Conservation (phyloP, 2,888 invertebrate species). For the Sesamia inferens region DNA sequence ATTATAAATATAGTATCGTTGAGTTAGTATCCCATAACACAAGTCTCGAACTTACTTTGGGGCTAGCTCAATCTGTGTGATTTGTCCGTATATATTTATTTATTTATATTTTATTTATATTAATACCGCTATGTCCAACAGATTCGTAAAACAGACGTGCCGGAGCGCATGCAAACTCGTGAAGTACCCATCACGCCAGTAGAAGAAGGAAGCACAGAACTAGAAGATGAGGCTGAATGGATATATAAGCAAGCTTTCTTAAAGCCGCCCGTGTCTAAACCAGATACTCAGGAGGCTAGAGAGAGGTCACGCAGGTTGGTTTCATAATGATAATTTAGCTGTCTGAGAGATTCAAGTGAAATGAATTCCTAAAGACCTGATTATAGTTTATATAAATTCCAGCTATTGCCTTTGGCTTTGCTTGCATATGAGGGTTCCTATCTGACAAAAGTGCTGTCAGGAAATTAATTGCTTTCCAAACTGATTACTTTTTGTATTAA, state of each 20-base stretch:
- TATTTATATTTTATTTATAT: neutral
- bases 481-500: no score
- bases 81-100: no score
- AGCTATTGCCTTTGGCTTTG: neutral
- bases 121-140: slow-evolving; percentile 60
- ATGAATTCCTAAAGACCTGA: neutral
- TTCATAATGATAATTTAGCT: neutral
- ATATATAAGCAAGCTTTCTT: slow-evolving; percentile 98
- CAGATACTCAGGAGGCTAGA: slow-evolving; percentile 90
- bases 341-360: neutral
- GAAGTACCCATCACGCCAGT: slow-evolving; percentile 96
- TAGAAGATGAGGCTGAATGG: slow-evolving; percentile 99
- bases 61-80: no score
- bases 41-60: no score
- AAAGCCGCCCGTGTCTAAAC: slow-evolving; percentile 94
- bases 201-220: slow-evolving; percentile 95
- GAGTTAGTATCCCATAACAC: no score
- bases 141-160: slow-evolving; percentile 96
- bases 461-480: no score
- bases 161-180: slow-evolving; percentile 97
- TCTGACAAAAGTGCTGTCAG: no score
- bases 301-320: slow-evolving; percentile 82
- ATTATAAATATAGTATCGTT: no score
- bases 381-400: neutral
- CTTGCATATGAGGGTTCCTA: no score